Evolutionary conservation across 1,140 invertebrate species (phyloP), one percentile per base, ranked within the genome.

Genomic region (Sipha flava): DNA sequence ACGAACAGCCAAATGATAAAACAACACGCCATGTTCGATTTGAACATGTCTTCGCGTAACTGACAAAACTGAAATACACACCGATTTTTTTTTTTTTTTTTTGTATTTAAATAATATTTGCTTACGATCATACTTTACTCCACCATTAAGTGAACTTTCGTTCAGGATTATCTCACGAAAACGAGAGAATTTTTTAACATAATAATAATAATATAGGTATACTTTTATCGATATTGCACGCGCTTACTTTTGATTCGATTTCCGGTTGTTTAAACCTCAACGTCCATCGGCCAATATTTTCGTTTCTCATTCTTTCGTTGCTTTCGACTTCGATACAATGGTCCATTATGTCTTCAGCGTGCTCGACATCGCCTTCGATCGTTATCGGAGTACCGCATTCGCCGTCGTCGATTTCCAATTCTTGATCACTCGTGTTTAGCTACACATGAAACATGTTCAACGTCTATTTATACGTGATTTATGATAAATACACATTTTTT

Each of bases 1-100:
- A 97, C 94, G 84, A 96, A 94, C 43, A 96, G 86, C 93, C 95
- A 96, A 70, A 97, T 91, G 79, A 96, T 90, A 83, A 94, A 91
- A 82, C 95, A 95, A 86, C 95, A 97, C 82, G 95, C 89, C 88
- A 97, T 93, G 85, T 97, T 97, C 6, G 95, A 97, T 84, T 94
- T 95, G 86, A 96, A 96, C 90, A 96, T 95, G 82, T 94, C 94
- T 86, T 97, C 95, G 79, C 93, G 90, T n/a, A 96, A 87, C 83
- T 93, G 90, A 68, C 91, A 92, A 86, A 96, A 97, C 91, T 93
- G 84, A 80, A 84, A 85, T 81, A 70, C 37, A 68, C 52, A 47
- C 43, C 43, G 66, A 40, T 40, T 40, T 40, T 40, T 4, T 6
- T 4, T 40, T 10, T 4, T 40, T n/a, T n/a, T n/a, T n/a, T n/a